Evolutionary conservation across 2,888 invertebrate species (phyloP).

Genomic region (Pilophorus perplexus): DNA sequence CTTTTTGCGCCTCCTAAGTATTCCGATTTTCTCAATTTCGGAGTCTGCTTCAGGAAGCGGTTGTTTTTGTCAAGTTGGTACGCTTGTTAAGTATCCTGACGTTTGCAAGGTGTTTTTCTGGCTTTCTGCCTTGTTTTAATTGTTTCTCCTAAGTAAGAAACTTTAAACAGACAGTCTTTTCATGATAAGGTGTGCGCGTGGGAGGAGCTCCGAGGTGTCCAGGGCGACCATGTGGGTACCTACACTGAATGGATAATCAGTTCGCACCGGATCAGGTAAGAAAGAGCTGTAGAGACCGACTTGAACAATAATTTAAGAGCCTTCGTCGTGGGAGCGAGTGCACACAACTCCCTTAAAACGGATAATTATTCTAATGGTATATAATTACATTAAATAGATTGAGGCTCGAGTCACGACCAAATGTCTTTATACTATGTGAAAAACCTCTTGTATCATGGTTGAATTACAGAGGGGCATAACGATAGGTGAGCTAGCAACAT

Average conservation of each 20-base stretch:
- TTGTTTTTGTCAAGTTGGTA: too few species aligned
- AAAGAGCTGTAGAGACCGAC: not conserved
- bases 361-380: slow-evolving; percentile 27
- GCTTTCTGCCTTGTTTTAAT: too few species aligned
- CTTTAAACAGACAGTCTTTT: too few species aligned
- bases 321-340: slow-evolving; percentile 19
- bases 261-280: slow-evolving; percentile 21
- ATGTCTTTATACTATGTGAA: slow-evolving; percentile 23
- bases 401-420: slow-evolving; percentile 22
- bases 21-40: too few species aligned
- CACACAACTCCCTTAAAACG: slow-evolving; percentile 22
- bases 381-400: slow-evolving; percentile 27
- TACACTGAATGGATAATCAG: slow-evolving; percentile 21
- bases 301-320: slow-evolving; percentile 19
- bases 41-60: too few species aligned
- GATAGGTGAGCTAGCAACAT: too few species aligned
- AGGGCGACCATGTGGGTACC: not conserved
- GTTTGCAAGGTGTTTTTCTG: too few species aligned
- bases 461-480: too few species aligned
- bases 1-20: too few species aligned
- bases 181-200: not conserved
- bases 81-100: too few species aligned
- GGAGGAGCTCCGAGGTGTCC: slow-evolving; percentile 3
- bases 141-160: too few species aligned
- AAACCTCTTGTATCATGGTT: not conserved